Conservation (phyloP, 2,113 vertebrate species). For the Crocuta crocuta region DNA sequence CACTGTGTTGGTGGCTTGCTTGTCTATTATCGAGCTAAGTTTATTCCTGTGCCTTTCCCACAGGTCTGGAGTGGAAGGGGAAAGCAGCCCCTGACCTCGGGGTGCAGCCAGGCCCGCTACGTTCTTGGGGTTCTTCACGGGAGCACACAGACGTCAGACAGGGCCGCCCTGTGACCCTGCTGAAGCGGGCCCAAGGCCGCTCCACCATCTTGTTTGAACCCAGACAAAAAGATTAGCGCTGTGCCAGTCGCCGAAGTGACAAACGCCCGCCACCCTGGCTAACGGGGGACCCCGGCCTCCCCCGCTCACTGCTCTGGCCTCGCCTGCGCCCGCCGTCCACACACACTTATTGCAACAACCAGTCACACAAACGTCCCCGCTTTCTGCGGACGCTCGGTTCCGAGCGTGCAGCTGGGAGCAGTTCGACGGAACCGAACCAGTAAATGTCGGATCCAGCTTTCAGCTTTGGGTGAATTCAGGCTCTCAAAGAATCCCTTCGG, state of each 20-base stretch:
- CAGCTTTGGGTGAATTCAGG: background rate
- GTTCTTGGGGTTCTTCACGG: background rate
- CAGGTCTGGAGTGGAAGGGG: background rate
- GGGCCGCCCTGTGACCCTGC: fast-evolving
- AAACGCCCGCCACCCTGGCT: background rate
- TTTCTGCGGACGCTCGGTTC: background rate
- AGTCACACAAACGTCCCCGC: fast-evolving
- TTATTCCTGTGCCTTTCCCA: fast-evolving
- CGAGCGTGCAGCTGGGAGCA: background rate
- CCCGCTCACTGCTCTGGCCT: background rate
- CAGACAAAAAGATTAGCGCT: fast-evolving
- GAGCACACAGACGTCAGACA: background rate
- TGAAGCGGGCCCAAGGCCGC: background rate
- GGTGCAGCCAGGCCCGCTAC: background rate
- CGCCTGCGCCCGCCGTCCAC: fast-evolving
- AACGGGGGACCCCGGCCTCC: fast-evolving
- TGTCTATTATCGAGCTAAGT: no score
- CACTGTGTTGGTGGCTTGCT: fast-evolving
- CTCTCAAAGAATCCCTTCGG: background rate
- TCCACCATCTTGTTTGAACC: fast-evolving
- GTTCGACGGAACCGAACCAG: background rate
- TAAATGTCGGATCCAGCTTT: background rate
- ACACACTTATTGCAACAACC: no score
- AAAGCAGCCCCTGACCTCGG: background rate
- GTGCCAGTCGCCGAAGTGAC: background rate